Evolutionary conservation across 1,140 invertebrate species (phyloP).

Genomic region (Heterodera carotae): DNA sequence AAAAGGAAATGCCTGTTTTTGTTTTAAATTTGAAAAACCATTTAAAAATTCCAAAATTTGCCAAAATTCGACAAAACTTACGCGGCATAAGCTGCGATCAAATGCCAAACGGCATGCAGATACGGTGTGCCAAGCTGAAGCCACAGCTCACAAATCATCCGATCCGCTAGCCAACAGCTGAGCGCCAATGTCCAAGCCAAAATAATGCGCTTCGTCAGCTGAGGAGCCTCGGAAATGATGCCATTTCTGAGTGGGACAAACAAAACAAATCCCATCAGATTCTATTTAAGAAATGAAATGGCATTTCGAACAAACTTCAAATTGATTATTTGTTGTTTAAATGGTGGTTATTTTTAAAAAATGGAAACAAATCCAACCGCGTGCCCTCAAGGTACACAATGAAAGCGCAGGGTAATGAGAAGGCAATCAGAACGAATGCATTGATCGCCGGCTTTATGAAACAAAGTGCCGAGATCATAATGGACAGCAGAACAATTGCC

Average conservation of each 20-base stretch:
- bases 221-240: conserved; percentile 52
- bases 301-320: no score
- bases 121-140: conserved; percentile 62
- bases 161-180: conserved; percentile 58
- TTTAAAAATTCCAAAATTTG: no score
- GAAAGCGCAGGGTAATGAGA: conserved; percentile 54
- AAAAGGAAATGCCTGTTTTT: no score
- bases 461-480: conserved; percentile 52
- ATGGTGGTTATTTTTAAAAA: no score
- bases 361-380: neutral
- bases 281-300: no score
- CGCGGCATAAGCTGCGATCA: conserved; percentile 33
- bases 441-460: conserved; percentile 63
- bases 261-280: no score
- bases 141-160: conserved; percentile 61
- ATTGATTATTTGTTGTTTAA: no score
- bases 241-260: conserved; percentile 39
- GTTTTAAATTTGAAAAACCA: no score
- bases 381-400: conserved; percentile 59
- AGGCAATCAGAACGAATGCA: conserved; percentile 59
- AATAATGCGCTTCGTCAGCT: conserved; percentile 52
- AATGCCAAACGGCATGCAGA: conserved; percentile 62
- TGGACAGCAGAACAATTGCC: conserved; percentile 50
- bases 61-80: neutral
- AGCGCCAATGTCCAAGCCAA: conserved; percentile 55